Percentiles rank a stretch among this genome's conserved stretches.
Conservation (phyloP, 2,113 vertebrate genomes). For the Falco punctatus region DNA sequence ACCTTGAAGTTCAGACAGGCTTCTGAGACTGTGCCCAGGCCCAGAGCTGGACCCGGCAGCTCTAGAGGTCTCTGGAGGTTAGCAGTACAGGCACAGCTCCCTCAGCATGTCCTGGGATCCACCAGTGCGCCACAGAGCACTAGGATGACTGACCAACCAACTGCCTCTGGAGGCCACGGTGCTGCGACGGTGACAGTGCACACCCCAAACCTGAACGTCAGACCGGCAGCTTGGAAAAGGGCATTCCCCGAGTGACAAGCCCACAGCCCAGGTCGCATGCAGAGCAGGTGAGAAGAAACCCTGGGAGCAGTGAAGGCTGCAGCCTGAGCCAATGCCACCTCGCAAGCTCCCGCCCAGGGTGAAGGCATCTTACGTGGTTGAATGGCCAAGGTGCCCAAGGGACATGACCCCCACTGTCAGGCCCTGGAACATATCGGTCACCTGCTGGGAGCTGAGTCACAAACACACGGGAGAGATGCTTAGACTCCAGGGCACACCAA, state of each 20-base stretch:
- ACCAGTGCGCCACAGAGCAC: background rate
- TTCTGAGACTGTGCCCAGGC: background rate
- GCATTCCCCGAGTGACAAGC: background rate
- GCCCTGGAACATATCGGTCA: slow-evolving; percentile 45
- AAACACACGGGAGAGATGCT: slow-evolving; percentile 8
- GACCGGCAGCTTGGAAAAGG: background rate
- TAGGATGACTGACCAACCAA: accelerated
- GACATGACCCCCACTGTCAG: slow-evolving; percentile 50
- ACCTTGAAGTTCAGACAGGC: too few species aligned
- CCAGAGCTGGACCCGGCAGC: background rate
- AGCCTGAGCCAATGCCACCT: background rate
- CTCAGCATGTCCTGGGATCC: background rate
- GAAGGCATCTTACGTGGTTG: slow-evolving; percentile 57
- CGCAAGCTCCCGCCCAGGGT: background rate
- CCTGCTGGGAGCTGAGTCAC: slow-evolving; percentile 56
- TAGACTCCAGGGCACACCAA: background rate
- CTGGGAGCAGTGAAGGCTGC: background rate
- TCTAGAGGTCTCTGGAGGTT: background rate
- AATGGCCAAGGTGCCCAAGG: slow-evolving; percentile 46
- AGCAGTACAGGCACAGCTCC: background rate
- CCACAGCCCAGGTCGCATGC: background rate
- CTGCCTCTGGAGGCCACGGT: accelerated
- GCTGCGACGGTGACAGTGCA: background rate
- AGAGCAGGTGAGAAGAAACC: background rate
- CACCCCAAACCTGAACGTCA: background rate